phyloP scores from a whole-genome alignment of 2,113 vertebrate genomes.

The Psilopsiagon aymara region DNA sequence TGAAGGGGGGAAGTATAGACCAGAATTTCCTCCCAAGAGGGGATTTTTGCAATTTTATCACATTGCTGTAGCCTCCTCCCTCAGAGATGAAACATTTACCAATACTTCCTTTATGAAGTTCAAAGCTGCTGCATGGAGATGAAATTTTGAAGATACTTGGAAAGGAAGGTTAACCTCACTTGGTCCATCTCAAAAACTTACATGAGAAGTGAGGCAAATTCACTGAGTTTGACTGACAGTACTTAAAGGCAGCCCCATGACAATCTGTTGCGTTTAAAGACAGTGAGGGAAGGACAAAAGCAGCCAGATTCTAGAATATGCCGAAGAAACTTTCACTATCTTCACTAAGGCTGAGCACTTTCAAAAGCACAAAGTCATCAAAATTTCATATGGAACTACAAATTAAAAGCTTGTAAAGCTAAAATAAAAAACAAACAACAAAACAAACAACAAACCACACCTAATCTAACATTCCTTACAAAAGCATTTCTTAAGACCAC shows the following conservation, averaged over 20 bases:
- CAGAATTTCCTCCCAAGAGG: background rate
- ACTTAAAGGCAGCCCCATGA: background rate
- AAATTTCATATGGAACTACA: background rate
- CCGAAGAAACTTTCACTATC: background rate
- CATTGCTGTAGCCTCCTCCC: background rate
- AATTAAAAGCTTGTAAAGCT: background rate
- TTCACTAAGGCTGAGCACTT: background rate
- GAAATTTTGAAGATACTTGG: background rate
- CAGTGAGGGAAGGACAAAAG: background rate
- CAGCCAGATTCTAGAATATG: background rate
- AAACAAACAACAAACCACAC: background rate
- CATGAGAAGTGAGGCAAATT: background rate
- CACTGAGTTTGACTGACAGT: background rate
- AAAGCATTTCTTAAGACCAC: background rate
- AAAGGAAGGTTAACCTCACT: background rate
- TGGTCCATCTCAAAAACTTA: background rate
- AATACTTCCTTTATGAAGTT: conserved; percentile 52
- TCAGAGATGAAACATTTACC: conserved; percentile 35
- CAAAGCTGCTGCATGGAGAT: background rate
- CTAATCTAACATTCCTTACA: background rate
- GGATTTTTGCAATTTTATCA: conserved; percentile 44
- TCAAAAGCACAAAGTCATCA: background rate
- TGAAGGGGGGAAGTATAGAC: background rate
- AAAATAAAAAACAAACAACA: background rate
- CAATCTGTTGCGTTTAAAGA: background rate